Conservation (phyloP, 1,140 invertebrate genomes). For the Formica exsecta region DNA sequence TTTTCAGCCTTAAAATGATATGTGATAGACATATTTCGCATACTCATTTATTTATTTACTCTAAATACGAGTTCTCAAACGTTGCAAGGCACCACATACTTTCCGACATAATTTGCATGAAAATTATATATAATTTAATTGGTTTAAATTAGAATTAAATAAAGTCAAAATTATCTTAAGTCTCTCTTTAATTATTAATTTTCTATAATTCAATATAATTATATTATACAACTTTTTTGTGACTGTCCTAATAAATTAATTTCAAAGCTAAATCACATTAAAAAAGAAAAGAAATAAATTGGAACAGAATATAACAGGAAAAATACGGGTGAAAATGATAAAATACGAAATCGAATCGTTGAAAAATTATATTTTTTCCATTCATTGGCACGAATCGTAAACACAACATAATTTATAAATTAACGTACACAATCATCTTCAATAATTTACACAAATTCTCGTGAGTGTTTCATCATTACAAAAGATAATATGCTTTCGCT, state of each 20-base stretch:
- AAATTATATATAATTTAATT: neutral
- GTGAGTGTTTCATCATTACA: constrained; percentile 59
- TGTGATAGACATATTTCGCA: constrained; percentile 57
- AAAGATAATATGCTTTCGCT: constrained; percentile 65
- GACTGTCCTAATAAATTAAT: neutral
- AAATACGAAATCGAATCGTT: constrained; percentile 78
- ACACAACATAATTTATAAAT: constrained; percentile 87
- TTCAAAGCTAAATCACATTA: constrained; percentile 30
- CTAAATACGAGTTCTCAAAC: constrained; percentile 34
- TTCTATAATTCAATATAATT: constrained; percentile 10
- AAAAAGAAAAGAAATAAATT: constrained; percentile 47
- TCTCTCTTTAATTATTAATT: constrained; percentile 4
- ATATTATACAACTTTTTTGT: neutral
- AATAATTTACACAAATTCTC: constrained; percentile 84
- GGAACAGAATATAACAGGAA: constrained; percentile 50
- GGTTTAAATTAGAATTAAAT: neutral
- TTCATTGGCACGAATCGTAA: constrained; percentile 85
- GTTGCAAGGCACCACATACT: constrained; percentile 62
- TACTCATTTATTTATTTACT: constrained; percentile 35
- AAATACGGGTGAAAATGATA: constrained; percentile 62
- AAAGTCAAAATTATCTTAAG: neutral
- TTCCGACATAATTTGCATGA: constrained; percentile 22
- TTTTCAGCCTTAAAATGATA: constrained; percentile 77
- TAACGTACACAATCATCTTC: constrained; percentile 86
- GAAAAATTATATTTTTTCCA: constrained; percentile 87